Evolutionary conservation across 2,888 invertebrate species (phyloP), one percentile per base, ranked within the genome.

Genomic region (Germaria angustata): DNA sequence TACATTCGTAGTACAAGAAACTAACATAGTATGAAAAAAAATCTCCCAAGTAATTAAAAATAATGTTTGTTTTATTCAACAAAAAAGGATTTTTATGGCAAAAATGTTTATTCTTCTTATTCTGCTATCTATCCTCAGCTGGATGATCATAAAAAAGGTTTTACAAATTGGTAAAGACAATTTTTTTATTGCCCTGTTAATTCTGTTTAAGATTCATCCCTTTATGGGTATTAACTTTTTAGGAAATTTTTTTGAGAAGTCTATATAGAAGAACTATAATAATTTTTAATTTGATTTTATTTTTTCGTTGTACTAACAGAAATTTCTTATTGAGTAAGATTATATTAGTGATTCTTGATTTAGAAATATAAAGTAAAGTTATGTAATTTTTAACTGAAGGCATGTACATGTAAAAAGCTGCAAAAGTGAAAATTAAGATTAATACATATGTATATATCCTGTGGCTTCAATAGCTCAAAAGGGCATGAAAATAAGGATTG

Each of bases 21-120:
- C 34, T 15, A 20, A 20, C 8, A 11, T 0, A 32, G 69, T 7
- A 6, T 2, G 11, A 59, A 53, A 78, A 55, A 57, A 15, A 71
- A 17, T 66, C 20, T 71, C 20, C n/a, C 28, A 36, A 77, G 81
- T 76, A 81, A 81, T 77, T 81, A 81, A 76, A 76, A 81, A 66
- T 81, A 71, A 81, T 81, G 81, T 71, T 71, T 71, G 66, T 77
- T 80, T 69, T 71, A 39, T 76, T 20, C 39, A 49, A 59, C 15
- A 28, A 44, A 22, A 61, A 22, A 61, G 63, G 39, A 63, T 46
- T 69, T 69, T 75, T 15, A 32, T 34, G 2, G 7, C n/a, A 2
- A 66, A 66, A 57, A 46, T 39, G 20, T 57, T 66, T 59, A 9
- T 49, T 32, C 8, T 28, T 76, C 55, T 39, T 15, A 2, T 20